Evolutionary conservation across 2,797 vertebrate genomes (phyloP).

Genomic region (Danio choprae): DNA sequence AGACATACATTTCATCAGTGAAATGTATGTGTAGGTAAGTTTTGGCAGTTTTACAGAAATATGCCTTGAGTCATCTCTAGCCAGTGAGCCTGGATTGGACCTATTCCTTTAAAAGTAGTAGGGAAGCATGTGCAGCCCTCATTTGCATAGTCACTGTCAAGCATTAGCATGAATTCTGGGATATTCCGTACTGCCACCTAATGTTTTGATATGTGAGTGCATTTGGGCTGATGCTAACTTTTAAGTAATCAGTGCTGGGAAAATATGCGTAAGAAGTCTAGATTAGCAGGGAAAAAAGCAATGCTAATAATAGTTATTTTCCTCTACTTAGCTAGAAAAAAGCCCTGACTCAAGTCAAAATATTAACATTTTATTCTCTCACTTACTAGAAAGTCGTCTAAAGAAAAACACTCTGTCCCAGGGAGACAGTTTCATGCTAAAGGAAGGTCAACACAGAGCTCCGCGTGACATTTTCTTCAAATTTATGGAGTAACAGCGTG

Average conservation of each 20-base stretch:
- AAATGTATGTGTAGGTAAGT: neutral
- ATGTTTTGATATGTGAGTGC: slow-evolving; percentile 45
- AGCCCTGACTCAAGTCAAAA: slow-evolving; percentile 6
- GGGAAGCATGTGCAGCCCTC: slow-evolving; percentile 1
- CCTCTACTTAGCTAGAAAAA: neutral
- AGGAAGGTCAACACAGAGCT: slow-evolving; percentile 46
- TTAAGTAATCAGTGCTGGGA: slow-evolving; percentile 7
- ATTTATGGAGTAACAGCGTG: slow-evolving; percentile 43
- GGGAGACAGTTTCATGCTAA: slow-evolving; percentile 26
- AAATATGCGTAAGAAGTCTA: neutral
- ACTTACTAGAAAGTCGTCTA: slow-evolving; percentile 25
- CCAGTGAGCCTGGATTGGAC: slow-evolving; percentile 4
- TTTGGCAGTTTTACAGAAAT: neutral
- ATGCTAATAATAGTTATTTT: slow-evolving; percentile 32
- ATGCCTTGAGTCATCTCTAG: neutral
- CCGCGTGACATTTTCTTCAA: slow-evolving; percentile 42
- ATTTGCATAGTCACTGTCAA: slow-evolving; percentile 39
- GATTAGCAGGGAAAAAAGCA: neutral
- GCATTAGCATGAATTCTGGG: slow-evolving; percentile 9
- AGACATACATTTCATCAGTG: neutral
- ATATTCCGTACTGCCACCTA: slow-evolving; percentile 50
- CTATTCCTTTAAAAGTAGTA: slow-evolving; percentile 11
- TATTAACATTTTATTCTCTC: slow-evolving; percentile 31
- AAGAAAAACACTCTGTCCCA: slow-evolving; percentile 20
- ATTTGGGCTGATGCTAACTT: slow-evolving; percentile 7